These are phyloP conservation scores for Bovichtus variegatus DNA, from an alignment of 2,797 vertebrate genomes.

Conservation along the genomic window DNA sequence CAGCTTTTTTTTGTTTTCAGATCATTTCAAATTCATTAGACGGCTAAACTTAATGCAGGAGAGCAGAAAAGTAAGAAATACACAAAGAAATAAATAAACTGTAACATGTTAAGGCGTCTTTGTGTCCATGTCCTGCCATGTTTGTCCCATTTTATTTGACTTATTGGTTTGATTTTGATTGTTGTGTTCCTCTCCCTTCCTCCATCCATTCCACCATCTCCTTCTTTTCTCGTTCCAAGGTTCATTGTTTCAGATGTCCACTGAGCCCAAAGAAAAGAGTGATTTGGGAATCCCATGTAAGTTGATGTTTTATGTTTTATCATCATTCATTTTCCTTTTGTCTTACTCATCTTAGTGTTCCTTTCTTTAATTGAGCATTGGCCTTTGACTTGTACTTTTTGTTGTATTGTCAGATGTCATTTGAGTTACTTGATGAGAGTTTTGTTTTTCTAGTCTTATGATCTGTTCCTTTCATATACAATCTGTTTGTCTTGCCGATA, in stretches of 20 bases:
- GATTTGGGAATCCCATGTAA: constrained; percentile 98
- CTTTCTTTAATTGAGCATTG: constrained; percentile 33
- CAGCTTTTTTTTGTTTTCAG: constrained; percentile 3
- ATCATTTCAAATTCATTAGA: not conserved
- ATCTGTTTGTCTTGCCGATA: constrained; percentile 30
- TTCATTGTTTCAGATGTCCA: constrained; percentile 97
- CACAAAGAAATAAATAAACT: not conserved
- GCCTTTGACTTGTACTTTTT: constrained; percentile 24
- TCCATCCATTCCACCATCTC: constrained; percentile 84
- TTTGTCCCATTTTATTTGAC: constrained; percentile 63
- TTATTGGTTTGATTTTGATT: constrained; percentile 80
- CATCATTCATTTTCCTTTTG: constrained; percentile 71
- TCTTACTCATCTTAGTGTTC: constrained; percentile 30
- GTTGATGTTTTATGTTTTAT: constrained; percentile 87
- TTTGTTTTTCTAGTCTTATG: constrained; percentile 12
- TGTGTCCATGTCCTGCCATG: constrained; percentile 50
- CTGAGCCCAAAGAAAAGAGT: constrained; percentile 93
- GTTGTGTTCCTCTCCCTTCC: constrained; percentile 83
- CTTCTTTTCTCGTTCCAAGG: constrained; percentile 84
- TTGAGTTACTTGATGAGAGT: constrained; percentile 20
- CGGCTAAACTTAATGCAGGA: not conserved
- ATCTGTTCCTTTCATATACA: constrained; percentile 33
- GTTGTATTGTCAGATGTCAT: constrained; percentile 25
- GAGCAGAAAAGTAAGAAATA: not conserved
- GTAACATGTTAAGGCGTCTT: constrained; percentile 1